A percentile compares a stretch with the other conserved stretches of the same genome.
Evolutionary conservation across 2,888 invertebrate species (phyloP).

Genomic region (Silvanus unidentatus): DNA sequence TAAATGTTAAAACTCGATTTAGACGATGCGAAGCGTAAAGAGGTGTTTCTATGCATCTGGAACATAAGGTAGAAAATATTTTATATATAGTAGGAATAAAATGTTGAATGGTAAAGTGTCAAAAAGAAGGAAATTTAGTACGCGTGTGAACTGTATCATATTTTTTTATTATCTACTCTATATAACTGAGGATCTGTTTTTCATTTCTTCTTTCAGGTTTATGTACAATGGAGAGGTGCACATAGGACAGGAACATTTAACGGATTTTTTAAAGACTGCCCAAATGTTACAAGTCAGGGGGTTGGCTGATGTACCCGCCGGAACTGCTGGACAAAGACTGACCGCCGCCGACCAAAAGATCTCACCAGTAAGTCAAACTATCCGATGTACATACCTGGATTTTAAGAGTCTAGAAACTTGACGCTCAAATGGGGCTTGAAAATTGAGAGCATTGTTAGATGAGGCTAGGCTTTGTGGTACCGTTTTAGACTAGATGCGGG

Average conservation of each 20-base stretch:
- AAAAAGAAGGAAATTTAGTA: neutral
- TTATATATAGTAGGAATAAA: too few species aligned
- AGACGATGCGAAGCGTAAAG: constrained; percentile 10
- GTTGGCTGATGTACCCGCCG: constrained; percentile 69
- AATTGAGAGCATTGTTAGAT: neutral
- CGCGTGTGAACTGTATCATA: neutral
- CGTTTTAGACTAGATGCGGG: constrained; percentile 10
- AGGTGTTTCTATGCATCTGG: too few species aligned
- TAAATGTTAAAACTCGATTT: constrained; percentile 6
- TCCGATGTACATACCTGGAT: too few species aligned
- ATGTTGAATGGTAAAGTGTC: constrained; percentile 5
- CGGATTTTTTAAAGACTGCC: constrained; percentile 80
- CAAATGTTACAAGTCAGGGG: constrained; percentile 83
- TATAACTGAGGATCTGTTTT: neutral
- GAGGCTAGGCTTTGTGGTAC: too few species aligned
- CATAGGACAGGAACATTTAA: constrained; percentile 80
- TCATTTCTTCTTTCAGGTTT: constrained; percentile 53
- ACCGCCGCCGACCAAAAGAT: constrained; percentile 57
- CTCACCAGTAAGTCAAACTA: constrained; percentile 58
- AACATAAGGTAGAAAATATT: too few species aligned
- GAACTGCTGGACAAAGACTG: constrained; percentile 43
- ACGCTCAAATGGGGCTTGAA: neutral
- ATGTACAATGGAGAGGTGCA: constrained; percentile 92
- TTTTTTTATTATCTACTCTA: neutral
- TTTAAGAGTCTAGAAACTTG: too few species aligned